These are phyloP conservation scores for Dicentrarchus labrax DNA, from an alignment of 2,113 vertebrate genomes.

Conservation along the genomic window DNA sequence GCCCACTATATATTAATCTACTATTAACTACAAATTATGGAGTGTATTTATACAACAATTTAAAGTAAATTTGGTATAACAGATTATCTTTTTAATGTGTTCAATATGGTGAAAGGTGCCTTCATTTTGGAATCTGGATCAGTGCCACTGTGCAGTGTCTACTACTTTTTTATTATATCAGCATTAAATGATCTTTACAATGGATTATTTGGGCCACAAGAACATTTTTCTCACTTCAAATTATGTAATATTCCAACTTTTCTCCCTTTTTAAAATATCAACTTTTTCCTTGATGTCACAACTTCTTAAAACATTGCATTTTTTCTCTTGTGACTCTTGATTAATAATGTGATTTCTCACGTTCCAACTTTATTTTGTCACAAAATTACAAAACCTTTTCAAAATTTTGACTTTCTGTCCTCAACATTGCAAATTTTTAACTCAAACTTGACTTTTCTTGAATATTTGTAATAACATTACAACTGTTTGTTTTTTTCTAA, in stretches of 20 bases:
- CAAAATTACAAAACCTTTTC: no score
- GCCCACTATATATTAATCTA: constrained; percentile 24
- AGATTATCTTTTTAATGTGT: background rate
- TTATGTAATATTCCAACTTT: background rate
- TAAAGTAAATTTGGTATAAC: constrained; percentile 7
- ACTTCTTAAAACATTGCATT: no score
- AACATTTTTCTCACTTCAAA: background rate
- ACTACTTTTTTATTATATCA: background rate
- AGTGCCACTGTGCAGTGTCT: background rate
- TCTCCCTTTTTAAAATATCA: no score
- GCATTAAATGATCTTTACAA: background rate
- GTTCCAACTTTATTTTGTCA: no score
- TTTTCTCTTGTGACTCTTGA: no score
- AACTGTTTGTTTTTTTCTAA: no score
- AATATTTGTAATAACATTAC: no score
- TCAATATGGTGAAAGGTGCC: constrained; percentile 27
- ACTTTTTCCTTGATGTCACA: no score
- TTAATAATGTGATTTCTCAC: no score
- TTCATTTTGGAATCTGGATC: background rate
- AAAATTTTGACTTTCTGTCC: background rate
- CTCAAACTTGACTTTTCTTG: no score
- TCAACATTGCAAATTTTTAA: no score
- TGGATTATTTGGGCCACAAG: background rate
- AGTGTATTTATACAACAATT: constrained; percentile 9
- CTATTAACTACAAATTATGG: constrained; percentile 8